These are phyloP conservation scores for Coracias cyanogaster DNA, from an alignment of 2,797 vertebrate species.

Conservation along the genomic window DNA sequence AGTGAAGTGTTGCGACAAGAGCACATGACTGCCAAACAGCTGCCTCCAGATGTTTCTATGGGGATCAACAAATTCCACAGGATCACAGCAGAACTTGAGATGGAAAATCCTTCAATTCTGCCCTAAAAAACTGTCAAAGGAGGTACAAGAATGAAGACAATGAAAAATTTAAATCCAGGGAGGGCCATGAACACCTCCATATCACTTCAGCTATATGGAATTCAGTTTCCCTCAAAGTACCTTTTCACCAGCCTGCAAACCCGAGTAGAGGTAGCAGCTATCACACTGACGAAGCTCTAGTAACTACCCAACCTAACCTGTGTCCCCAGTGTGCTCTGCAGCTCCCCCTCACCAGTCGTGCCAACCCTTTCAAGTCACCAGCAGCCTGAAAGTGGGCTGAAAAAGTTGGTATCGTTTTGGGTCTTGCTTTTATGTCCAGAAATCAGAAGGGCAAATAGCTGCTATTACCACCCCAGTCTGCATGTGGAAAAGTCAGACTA, in stretches of 20 bases:
- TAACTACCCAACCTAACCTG: not conserved
- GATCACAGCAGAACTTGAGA: not conserved
- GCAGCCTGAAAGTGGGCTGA: not conserved
- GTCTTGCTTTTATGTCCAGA: not conserved
- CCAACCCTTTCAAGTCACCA: not conserved
- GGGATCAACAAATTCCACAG: not conserved
- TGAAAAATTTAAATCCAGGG: not conserved
- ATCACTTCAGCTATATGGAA: not conserved
- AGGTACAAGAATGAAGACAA: not conserved
- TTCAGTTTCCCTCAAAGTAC: not conserved
- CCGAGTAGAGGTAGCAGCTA: not conserved
- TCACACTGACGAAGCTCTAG: not conserved
- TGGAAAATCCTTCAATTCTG: not conserved
- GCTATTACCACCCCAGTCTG: not conserved
- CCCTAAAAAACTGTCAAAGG: not conserved
- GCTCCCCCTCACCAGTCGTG: not conserved
- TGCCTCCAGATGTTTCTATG: not conserved
- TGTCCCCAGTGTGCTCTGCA: fast-evolving
- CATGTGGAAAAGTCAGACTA: not conserved
- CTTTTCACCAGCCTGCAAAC: not conserved
- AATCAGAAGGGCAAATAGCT: not conserved
- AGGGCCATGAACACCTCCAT: not conserved
- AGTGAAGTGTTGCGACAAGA: not conserved
- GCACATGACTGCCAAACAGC: not conserved
- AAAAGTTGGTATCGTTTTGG: not conserved